A percentile compares a stretch with the other conserved stretches of the same genome.
Evolutionary conservation across 2,113 vertebrate species (phyloP).

Genomic region (Calonectris borealis): DNA sequence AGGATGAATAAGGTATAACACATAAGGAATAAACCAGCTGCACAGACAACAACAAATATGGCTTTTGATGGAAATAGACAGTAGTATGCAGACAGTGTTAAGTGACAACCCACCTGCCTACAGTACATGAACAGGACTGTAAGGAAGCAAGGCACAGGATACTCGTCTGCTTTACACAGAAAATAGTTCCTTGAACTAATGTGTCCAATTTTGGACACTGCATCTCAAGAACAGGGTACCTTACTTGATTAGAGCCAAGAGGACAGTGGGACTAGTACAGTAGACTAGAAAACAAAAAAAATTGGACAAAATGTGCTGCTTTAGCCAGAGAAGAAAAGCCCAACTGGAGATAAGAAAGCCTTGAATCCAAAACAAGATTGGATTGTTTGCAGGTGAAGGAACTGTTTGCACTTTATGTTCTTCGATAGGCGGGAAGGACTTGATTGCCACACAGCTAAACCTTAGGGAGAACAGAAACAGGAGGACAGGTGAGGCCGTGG

Average conservation of each 20-base stretch:
- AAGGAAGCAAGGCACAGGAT: background rate
- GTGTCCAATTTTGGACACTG: background rate
- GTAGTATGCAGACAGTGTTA: background rate
- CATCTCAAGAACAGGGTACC: background rate
- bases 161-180: background rate
- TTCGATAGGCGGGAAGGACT: background rate
- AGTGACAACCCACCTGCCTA: background rate
- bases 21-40: background rate
- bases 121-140: background rate
- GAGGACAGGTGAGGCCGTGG: fast-evolving
- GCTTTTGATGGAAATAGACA: background rate
- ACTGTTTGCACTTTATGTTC: background rate
- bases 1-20: background rate
- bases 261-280: background rate
- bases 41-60: background rate
- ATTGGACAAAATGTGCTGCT: background rate
- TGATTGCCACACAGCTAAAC: background rate
- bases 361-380: background rate
- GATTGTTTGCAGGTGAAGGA: background rate
- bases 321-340: background rate
- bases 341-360: background rate
- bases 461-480: background rate
- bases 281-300: background rate
- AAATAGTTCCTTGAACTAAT: background rate
- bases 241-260: background rate